Base-by-base conservation (phyloP, 1,140 invertebrate genomes). In the Drosophila parvula region DNA sequence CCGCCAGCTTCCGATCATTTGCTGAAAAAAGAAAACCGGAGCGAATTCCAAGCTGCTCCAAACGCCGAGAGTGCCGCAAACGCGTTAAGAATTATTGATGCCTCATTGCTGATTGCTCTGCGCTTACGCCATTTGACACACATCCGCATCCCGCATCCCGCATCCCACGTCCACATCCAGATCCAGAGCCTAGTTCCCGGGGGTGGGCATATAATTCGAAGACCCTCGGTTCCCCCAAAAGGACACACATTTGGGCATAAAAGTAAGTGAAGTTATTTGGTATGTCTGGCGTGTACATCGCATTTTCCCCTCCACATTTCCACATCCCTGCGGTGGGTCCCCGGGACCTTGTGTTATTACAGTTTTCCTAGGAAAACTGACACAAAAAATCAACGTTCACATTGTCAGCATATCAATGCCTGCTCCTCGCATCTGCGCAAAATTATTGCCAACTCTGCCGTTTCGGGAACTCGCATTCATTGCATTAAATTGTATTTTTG, bases 11-110 rank as follows among this genome's bases (percentile, higher is more conserved):
- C 16, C 16, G 40, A 50, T 43, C 48, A 34, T 48, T 44, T 38
- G 34, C 30, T 62, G n/a, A 57, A 74, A 48, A 61, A 34, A 36
- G 30, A 74, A 57, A 74, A 48, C 53, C 47, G 30, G 36, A 74
- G 43, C 36, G 18, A 75, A 75, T 67, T 57, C 73, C 58, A 10
- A 45, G 43, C 34, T 22, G 58, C 43, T 41, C 9, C 11, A 30
- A n/a, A 55, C 48, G 61, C 43, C 65, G 63, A 77, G 44, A 59
- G 74, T 77, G 45, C 41, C 51, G 50, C 53, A 45, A 88, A 82
- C 79, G 79, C 83, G 83, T 77, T 88, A 56, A 69, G 83, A 86
- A 88, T 86, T 86, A 86, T 86, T 86, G 83, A 88, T 86, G 83
- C 83, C 76, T 77, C 83, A 79, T 88, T 78, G 83, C 83, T 82